Evolutionary conservation across 2,888 invertebrate species (phyloP).

Genomic region (Thera obeliscata): DNA sequence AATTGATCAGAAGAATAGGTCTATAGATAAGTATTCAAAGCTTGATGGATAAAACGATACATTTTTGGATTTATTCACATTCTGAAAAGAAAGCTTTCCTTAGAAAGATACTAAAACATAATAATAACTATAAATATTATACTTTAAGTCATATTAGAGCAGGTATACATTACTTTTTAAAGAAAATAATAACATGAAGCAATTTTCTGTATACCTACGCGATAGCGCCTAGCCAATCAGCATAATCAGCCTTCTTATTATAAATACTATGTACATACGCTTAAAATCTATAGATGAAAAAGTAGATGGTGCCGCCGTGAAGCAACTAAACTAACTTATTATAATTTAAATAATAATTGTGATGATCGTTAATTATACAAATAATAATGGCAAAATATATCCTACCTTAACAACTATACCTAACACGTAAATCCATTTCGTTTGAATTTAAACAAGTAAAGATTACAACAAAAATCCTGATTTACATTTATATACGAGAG

Average conservation of each 20-base stretch:
- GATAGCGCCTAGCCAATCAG: constrained; percentile 58
- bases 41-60: constrained; percentile 12
- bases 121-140: constrained; percentile 69
- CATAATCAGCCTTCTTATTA: constrained; percentile 60
- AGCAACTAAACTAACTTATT: constrained; percentile 24
- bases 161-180: constrained; percentile 32
- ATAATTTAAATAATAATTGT: constrained; percentile 36
- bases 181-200: constrained; percentile 57
- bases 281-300: constrained; percentile 48
- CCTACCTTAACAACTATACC: constrained; percentile 27
- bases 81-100: constrained; percentile 56
- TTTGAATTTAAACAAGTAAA: constrained; percentile 22
- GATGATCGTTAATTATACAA: constrained; percentile 35
- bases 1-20: neutral
- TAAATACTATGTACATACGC: constrained; percentile 77
- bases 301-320: constrained; percentile 45
- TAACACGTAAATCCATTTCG: constrained; percentile 17
- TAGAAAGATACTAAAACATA: constrained; percentile 68
- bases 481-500: constrained; percentile 22
- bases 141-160: constrained; percentile 58
- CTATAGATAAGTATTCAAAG: neutral
- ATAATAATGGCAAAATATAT: constrained; percentile 43
- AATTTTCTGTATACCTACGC: constrained; percentile 57
- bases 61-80: constrained; percentile 1
- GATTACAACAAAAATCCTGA: constrained; percentile 15